Conservation (phyloP, 2,797 vertebrate species). For the Pangasius macronema region DNA sequence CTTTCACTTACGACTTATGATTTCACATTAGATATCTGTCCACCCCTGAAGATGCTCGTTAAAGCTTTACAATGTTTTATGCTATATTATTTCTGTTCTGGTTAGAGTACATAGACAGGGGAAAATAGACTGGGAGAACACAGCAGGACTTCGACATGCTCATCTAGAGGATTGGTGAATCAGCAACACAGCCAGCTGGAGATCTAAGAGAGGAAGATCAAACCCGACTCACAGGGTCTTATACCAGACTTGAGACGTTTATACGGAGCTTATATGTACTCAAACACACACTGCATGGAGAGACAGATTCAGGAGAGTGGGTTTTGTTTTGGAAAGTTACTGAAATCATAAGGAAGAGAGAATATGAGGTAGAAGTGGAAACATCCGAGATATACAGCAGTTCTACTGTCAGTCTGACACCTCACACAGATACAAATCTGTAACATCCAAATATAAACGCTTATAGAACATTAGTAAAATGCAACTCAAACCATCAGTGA, state of each 20-base stretch:
- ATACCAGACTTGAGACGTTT: constrained; percentile 8
- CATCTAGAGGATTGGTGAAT: constrained; percentile 11
- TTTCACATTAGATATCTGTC: too few species aligned
- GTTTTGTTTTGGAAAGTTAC: constrained; percentile 55
- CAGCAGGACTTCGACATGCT: background rate
- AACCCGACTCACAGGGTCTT: background rate
- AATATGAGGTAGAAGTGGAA: background rate
- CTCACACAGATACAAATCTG: background rate
- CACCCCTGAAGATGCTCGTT: background rate
- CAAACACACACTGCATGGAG: constrained; percentile 27
- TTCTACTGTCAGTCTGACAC: background rate
- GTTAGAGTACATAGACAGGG: constrained; percentile 9
- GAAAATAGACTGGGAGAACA: constrained; percentile 8
- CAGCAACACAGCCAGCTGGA: constrained; percentile 3
- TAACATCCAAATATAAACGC: background rate
- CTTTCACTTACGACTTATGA: background rate
- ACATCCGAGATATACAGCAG: background rate
- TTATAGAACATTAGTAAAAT: background rate
- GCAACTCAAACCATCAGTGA: background rate
- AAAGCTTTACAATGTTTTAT: background rate
- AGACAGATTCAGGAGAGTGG: constrained; percentile 49
- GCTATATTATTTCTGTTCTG: constrained; percentile 5
- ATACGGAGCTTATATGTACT: constrained; percentile 17
- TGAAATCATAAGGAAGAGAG: background rate
- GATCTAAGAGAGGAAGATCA: constrained; percentile 15